These are phyloP conservation scores for Rhea americana DNA, from an alignment of 2,113 vertebrate genomes.

Conservation along the genomic window DNA sequence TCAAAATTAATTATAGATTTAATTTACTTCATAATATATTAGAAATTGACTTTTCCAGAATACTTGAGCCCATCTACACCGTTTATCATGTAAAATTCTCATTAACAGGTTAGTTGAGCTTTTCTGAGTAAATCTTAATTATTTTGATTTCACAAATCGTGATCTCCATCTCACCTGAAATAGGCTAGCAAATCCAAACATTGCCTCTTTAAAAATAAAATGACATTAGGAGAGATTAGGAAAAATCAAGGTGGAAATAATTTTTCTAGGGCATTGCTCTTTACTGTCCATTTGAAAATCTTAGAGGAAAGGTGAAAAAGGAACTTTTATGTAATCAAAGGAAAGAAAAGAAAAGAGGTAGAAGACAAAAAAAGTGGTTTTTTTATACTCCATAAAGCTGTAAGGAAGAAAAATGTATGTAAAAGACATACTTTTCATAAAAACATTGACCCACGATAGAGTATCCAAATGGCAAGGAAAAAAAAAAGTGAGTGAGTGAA, in stretches of 20 bases:
- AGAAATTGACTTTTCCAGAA: neutral
- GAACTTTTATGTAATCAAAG: neutral
- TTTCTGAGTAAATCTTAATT: neutral
- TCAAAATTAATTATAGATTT: neutral
- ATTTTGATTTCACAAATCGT: neutral
- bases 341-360: neutral
- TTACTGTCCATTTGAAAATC: neutral
- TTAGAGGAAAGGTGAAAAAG: neutral
- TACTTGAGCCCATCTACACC: neutral
- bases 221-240: neutral
- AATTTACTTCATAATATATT: neutral
- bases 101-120: neutral
- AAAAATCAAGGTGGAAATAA: neutral
- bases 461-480: neutral
- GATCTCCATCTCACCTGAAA: neutral
- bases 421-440: neutral
- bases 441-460: neutral
- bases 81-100: neutral
- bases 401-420: neutral
- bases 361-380: rapidly evolving
- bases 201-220: neutral
- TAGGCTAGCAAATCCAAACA: neutral
- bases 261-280: neutral
- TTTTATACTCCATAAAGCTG: neutral
- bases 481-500: neutral